These are phyloP conservation scores for Callipepla californica DNA, from an alignment of 2,113 vertebrate genomes.

Conservation along the genomic window DNA sequence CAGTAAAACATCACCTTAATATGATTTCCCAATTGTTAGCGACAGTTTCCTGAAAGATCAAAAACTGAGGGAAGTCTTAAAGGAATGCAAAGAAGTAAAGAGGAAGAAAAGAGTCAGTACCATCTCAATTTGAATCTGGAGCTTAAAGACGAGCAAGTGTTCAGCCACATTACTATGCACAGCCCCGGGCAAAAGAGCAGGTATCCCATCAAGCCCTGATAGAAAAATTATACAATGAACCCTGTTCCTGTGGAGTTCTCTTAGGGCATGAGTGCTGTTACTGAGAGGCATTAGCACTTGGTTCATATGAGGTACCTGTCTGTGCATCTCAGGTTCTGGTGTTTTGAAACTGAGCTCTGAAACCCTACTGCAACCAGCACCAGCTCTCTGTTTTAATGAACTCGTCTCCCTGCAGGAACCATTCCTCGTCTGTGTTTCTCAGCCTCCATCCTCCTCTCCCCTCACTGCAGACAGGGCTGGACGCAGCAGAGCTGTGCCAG, in stretches of 20 bases:
- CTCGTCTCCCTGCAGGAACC: background rate
- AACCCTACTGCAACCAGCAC: background rate
- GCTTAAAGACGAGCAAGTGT: background rate
- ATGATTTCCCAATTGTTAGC: background rate
- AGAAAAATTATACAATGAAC: background rate
- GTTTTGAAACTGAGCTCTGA: background rate
- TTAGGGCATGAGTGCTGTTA: background rate
- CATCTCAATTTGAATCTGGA: background rate
- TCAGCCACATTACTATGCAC: rapidly evolving
- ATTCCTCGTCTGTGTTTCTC: background rate
- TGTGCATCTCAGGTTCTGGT: background rate
- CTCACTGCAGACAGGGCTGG: background rate
- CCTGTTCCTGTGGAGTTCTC: rapidly evolving
- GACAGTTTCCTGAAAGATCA: background rate
- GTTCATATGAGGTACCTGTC: background rate
- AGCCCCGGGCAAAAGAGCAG: background rate
- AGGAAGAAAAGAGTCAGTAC: background rate
- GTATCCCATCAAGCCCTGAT: background rate
- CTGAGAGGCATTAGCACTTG: rapidly evolving
- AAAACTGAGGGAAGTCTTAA: background rate
- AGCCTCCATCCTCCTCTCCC: background rate
- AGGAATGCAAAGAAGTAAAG: background rate
- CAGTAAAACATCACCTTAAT: background rate
- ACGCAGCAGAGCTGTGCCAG: background rate
- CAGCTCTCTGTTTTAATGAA: background rate